Percentiles rank a stretch among this genome's conserved stretches.
These are phyloP conservation scores for Drosophila asahinai DNA, from an alignment of 1,140 invertebrate species.

Conservation along the genomic window DNA sequence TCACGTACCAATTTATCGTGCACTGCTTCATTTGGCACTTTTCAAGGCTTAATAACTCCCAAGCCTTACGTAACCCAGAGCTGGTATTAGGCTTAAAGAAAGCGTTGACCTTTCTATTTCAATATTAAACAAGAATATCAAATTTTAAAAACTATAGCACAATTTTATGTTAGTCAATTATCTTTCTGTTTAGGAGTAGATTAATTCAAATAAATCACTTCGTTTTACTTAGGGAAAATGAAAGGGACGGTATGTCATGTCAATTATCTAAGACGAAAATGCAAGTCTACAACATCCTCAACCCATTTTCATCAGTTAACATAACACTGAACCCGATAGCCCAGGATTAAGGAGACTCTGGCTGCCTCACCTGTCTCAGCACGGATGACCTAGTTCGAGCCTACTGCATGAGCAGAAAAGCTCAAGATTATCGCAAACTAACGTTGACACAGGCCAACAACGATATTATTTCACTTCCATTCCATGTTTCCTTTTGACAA, in stretches of 20 bases:
- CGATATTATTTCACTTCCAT: constrained; percentile 40
- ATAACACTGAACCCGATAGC: constrained; percentile 8
- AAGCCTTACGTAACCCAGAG: too few species aligned
- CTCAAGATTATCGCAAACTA: constrained; percentile 44
- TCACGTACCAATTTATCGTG: too few species aligned
- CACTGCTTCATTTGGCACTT: too few species aligned
- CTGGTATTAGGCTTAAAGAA: too few species aligned
- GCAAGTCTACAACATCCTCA: constrained; percentile 4
- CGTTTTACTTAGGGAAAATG: background rate
- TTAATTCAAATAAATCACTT: background rate
- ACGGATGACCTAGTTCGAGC: constrained; percentile 29
- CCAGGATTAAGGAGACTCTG: constrained; percentile 32
- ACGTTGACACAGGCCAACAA: constrained; percentile 33
- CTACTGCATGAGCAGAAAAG: constrained; percentile 24
- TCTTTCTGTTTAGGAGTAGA: background rate
- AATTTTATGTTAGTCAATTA: background rate
- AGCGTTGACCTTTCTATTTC: too few species aligned
- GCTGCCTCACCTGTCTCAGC: constrained; percentile 17
- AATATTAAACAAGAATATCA: too few species aligned
- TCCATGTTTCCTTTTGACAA: constrained; percentile 30
- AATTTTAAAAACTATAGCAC: too few species aligned
- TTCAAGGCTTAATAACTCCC: too few species aligned
- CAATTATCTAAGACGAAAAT: background rate
- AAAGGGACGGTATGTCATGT: background rate
- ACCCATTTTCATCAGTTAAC: constrained; percentile 36